Conservation (phyloP, 2,113 vertebrate genomes). For the Asarcornis scutulata region DNA sequence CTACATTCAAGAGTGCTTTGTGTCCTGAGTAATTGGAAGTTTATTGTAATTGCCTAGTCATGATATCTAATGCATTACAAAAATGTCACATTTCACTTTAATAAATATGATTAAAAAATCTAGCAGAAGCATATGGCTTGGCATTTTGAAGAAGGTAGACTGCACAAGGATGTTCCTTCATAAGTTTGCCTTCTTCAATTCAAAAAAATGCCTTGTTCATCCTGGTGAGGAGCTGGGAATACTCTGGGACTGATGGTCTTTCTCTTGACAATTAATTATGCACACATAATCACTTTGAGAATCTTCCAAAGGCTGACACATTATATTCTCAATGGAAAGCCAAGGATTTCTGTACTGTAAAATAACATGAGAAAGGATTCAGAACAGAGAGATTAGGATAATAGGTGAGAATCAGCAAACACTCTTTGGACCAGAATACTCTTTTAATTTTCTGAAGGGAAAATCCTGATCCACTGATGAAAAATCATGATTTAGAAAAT, state of each 20-base stretch:
- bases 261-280: background rate
- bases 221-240: background rate
- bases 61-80: background rate
- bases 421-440: background rate
- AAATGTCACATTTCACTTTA: background rate
- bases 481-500: background rate
- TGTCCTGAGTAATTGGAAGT: background rate
- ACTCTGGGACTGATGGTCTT: background rate
- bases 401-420: background rate
- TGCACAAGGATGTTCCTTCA: conserved; percentile 15
- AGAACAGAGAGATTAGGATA: background rate
- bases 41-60: background rate
- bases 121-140: background rate
- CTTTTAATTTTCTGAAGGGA: background rate
- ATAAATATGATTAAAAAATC: background rate
- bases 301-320: background rate
- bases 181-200: background rate
- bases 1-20: background rate
- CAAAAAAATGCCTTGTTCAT: background rate
- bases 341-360: background rate
- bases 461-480: background rate
- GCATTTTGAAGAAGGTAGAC: background rate
- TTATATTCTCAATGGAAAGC: background rate
- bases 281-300: background rate
- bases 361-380: background rate